These are phyloP conservation scores for Antitype chi DNA, from an alignment of 2,888 invertebrate genomes.

Conservation along the genomic window DNA sequence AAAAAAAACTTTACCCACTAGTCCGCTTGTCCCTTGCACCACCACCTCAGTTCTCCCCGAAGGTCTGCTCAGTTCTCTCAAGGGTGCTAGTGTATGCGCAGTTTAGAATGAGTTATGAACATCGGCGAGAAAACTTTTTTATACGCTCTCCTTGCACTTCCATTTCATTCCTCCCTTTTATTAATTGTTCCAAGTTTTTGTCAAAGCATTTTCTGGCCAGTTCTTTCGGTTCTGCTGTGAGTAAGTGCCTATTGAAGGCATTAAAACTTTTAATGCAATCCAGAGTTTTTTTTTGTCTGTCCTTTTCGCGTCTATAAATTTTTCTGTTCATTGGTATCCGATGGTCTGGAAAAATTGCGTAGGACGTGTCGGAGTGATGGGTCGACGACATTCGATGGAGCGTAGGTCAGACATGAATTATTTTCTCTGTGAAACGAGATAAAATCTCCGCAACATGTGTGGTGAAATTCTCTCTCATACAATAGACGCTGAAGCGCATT, in stretches of 20 bases:
- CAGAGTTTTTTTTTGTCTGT: constrained; percentile 17
- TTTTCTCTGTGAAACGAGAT: constrained; percentile 15
- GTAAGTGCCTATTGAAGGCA: constrained; percentile 45
- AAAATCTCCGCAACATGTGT: background rate
- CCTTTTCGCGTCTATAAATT: constrained; percentile 25
- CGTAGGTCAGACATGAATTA: constrained; percentile 22
- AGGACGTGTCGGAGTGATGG: constrained; percentile 17
- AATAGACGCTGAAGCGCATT: background rate
- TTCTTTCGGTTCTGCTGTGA: constrained; percentile 12
- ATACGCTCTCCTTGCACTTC: constrained; percentile 61
- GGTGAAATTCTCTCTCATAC: background rate
- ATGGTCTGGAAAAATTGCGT: constrained; percentile 44
- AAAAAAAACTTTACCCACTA: background rate
- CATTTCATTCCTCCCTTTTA: constrained; percentile 53
- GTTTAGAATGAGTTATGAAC: constrained; percentile 79
- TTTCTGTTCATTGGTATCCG: constrained; percentile 33
- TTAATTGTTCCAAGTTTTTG: constrained; percentile 60
- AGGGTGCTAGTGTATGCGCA: constrained; percentile 72
- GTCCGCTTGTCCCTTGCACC: constrained; percentile 41
- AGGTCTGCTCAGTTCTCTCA: constrained; percentile 69
- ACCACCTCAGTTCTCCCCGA: constrained; percentile 57
- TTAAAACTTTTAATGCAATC: constrained; percentile 55
- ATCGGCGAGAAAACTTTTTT: constrained; percentile 69
- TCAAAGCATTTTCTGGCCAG: constrained; percentile 45
- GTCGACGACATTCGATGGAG: constrained; percentile 27